phyloP scores from a whole-genome alignment of 1,140 invertebrate species.

The Aradophagus sp. region DNA sequence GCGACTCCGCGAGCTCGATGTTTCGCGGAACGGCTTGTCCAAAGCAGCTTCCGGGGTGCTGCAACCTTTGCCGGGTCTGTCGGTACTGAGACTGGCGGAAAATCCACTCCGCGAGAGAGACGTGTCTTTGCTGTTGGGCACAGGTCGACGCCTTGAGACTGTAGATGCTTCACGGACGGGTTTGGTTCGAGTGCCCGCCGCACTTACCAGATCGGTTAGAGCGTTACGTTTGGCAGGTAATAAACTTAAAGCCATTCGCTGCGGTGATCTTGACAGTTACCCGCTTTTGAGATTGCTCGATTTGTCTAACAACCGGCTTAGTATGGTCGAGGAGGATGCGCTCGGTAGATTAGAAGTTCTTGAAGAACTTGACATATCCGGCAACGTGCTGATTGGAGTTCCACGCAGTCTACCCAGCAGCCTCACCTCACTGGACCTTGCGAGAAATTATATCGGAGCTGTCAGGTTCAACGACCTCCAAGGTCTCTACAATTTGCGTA shows the following conservation, averaged over 20 bases:
- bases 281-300: conserved; percentile 87
- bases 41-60: conserved; percentile 83
- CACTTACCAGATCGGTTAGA: conserved; percentile 87
- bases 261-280: conserved; percentile 93
- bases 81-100: conserved; percentile 83
- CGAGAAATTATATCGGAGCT: conserved; percentile 80
- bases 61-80: conserved; percentile 83
- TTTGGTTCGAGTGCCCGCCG: conserved; percentile 85
- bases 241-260: conserved; percentile 81
- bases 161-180: conserved; percentile 89
- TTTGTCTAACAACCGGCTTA: conserved; percentile 86
- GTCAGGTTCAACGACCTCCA: conserved; percentile 81
- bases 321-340: conserved; percentile 88
- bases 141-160: conserved; percentile 82
- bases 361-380: conserved; percentile 84
- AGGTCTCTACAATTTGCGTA: conserved; percentile 81
- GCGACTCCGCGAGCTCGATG: conserved; percentile 84
- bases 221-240: conserved; percentile 87
- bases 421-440: conserved; percentile 78
- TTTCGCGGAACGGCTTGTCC: conserved; percentile 85
- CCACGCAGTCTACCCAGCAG: conserved; percentile 81
- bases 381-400: conserved; percentile 81
- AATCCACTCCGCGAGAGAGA: conserved; percentile 80
- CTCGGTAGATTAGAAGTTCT: conserved; percentile 87
- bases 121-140: conserved; percentile 80